phyloP scores from a whole-genome alignment of 2,888 invertebrate species.

The Baronia brevicornis region DNA sequence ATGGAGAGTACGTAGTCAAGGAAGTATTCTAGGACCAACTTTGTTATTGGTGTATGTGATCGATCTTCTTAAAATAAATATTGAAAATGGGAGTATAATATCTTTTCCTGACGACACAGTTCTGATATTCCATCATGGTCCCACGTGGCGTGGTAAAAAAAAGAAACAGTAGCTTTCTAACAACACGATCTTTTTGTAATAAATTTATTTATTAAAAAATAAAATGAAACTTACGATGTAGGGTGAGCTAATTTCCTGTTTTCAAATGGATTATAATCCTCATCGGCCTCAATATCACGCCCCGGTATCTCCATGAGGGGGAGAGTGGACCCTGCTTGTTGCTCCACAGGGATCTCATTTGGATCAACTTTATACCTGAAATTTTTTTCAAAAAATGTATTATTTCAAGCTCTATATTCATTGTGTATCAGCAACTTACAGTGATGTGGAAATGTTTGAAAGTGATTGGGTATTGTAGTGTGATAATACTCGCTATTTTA shows the following conservation, averaged over 20 bases:
- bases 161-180: too few relatives aligned
- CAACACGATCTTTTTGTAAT: background rate
- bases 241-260: slow-evolving; percentile 86
- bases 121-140: too few relatives aligned
- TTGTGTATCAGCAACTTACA: slow-evolving; percentile 27
- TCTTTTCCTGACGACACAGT: too few relatives aligned
- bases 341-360: slow-evolving; percentile 86
- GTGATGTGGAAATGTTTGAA: slow-evolving; percentile 51
- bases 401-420: slow-evolving; percentile 33
- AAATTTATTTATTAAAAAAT: slow-evolving; percentile 10
- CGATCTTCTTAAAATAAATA: too few relatives aligned
- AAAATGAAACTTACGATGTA: slow-evolving; percentile 79
- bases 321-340: slow-evolving; percentile 88
- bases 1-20: too few relatives aligned
- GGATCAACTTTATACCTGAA: slow-evolving; percentile 88
- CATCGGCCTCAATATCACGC: slow-evolving; percentile 81
- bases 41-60: too few relatives aligned
- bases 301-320: slow-evolving; percentile 84
- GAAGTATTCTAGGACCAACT: too few relatives aligned
- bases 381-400: slow-evolving; percentile 40
- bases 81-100: too few relatives aligned
- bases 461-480: slow-evolving; percentile 64
- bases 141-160: too few relatives aligned
- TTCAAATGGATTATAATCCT: slow-evolving; percentile 87
- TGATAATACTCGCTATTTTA: slow-evolving; percentile 40